Evolutionary conservation across 1,140 invertebrate genomes (phyloP), one percentile per base, ranked within the genome.

Genomic region (Hermetia illucens): DNA sequence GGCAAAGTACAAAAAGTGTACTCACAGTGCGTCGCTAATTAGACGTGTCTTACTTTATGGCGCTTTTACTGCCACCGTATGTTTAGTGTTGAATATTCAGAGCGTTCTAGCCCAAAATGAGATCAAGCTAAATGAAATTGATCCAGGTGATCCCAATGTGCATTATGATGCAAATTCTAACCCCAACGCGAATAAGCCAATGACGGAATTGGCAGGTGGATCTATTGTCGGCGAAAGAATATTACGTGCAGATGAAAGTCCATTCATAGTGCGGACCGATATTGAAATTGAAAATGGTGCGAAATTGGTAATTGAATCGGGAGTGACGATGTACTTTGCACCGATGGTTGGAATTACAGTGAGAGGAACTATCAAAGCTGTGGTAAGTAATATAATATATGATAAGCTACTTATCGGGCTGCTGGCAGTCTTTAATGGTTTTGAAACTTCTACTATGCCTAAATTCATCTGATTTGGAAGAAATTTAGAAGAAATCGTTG

Each of bases 301-400:
- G 0, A 74, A 80, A 50, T 64, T 95, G 31, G 65, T 79, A 18
- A 74, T 97, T 29, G 82, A 90, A 50, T 72, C 90, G 1, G 91
- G 91, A 1, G 84, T 90, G 0, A 76, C 77, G 48, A 64, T 97
- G 9, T 68, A 76, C 34, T 92, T 96, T 63, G 75, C 78, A 4
- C 82, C 88, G 3, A 87, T 87, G 65, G 77, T 87, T 48, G 91
- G 90, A 36, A 81, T 96, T 46, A 91, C 85, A 21, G 81, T 96
- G 15, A 73, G 79, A 50, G 92, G 91, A 45, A 74, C 79, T 45
- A 64, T 96, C 5, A 77, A 74, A 36, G 88, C 88, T 21, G 71
- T 84, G 74, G 90, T 94, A 74, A 77, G 74, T 62, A 57, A 37
- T n/a, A 25, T 12, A n/a, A 21, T 13, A 16, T n/a, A n/a, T n/a